Evolutionary conservation across 2,797 vertebrate genomes (phyloP).

Genomic region (Bovichtus diacanthus): DNA sequence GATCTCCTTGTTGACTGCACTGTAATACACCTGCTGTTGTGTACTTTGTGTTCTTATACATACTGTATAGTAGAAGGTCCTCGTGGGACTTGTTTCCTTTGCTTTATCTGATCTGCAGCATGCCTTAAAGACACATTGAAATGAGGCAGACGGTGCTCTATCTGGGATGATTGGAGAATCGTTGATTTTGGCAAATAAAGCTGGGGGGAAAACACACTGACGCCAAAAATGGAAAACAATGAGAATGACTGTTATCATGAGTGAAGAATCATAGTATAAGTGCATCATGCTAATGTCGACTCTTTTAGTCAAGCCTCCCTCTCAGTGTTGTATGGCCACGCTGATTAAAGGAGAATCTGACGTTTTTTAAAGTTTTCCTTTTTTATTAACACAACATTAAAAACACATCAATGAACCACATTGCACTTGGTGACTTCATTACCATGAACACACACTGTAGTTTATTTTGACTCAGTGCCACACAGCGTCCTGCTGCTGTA

Average conservation of each 20-base stretch:
- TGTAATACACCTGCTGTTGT: not conserved
- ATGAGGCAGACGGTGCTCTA: not conserved
- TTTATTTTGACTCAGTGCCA: not conserved
- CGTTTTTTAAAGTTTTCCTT: not conserved
- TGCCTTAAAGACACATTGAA: not conserved
- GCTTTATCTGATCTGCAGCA: not conserved
- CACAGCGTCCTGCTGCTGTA: not conserved
- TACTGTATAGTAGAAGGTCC: not conserved
- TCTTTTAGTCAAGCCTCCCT: too few species aligned
- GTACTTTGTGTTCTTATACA: not conserved
- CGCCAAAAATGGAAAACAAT: not conserved
- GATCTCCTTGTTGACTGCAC: not conserved
- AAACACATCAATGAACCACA: not conserved
- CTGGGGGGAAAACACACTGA: not conserved
- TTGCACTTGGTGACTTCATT: not conserved
- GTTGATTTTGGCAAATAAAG: slow-evolving; percentile 1
- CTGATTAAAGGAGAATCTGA: not conserved
- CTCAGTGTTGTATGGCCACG: too few species aligned
- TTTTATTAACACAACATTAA: not conserved
- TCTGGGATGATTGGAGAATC: not conserved
- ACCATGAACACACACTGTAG: not conserved
- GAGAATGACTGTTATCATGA: not conserved
- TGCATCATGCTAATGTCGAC: not conserved
- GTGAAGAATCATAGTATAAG: not conserved
- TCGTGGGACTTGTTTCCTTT: not conserved